Percentiles rank a stretch among this genome's conserved stretches.
These are phyloP conservation scores for Hermetia illucens DNA, from an alignment of 1,140 invertebrate species.

Conservation along the genomic window DNA sequence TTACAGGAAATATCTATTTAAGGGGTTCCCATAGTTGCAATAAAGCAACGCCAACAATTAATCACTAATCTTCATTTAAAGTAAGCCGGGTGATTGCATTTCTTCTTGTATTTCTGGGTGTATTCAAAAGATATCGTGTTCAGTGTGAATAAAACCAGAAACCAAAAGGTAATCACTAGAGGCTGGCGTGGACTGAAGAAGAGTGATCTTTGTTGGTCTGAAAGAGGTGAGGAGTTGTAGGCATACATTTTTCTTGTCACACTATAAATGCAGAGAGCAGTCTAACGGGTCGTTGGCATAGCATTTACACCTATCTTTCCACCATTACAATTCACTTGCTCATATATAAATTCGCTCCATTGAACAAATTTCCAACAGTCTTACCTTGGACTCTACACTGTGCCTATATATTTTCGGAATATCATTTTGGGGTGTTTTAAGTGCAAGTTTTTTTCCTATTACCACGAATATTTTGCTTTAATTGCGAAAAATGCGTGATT, in stretches of 20 bases:
- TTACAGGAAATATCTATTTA: no score
- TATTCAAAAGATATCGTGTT: no score
- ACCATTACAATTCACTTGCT: background rate
- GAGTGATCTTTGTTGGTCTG: background rate
- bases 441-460: background rate
- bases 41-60: no score
- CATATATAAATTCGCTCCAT: background rate
- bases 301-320: background rate
- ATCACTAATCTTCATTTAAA: no score
- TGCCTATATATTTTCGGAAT: background rate
- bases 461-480: background rate
- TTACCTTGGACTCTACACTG: background rate
- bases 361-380: background rate
- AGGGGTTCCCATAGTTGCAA: no score
- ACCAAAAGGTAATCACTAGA: background rate
- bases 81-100: no score
- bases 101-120: no score
- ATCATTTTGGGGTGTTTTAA: background rate
- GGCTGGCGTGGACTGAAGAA: background rate
- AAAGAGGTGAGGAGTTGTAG: background rate
- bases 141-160: background rate
- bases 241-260: background rate
- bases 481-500: background rate
- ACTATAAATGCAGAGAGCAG: background rate
- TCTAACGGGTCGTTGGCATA: background rate